These are phyloP conservation scores for Coregonus ussuriensis DNA, from an alignment of 2,797 vertebrate genomes.

Conservation along the genomic window DNA sequence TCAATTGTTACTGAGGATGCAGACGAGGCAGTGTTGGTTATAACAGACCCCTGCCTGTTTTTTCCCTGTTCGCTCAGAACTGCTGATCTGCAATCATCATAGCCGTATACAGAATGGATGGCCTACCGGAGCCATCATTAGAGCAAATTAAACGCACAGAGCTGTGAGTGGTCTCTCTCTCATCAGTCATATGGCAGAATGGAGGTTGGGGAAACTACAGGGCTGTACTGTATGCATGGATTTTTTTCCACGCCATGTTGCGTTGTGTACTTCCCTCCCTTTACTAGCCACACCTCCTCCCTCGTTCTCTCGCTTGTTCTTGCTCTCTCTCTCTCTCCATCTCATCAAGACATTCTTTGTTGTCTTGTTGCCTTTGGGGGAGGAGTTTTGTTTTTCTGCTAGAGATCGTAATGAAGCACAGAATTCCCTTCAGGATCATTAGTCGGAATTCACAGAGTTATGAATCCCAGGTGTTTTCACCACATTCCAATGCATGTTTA, in stretches of 20 bases:
- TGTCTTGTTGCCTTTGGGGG: slow-evolving; percentile 22
- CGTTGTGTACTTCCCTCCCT: not conserved
- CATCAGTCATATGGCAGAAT: slow-evolving; percentile 23
- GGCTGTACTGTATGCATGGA: slow-evolving; percentile 42
- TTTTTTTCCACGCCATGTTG: not conserved
- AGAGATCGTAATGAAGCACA: slow-evolving; percentile 18
- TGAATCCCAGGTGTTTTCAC: slow-evolving; percentile 39
- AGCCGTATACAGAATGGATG: not conserved
- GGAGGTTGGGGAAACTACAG: slow-evolving; percentile 35
- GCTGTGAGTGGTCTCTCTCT: slow-evolving; percentile 42
- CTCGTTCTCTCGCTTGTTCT: slow-evolving; percentile 1
- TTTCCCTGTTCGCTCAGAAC: not conserved
- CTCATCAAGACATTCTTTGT: slow-evolving; percentile 36
- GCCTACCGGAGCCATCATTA: slow-evolving; percentile 54
- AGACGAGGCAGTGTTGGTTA: not conserved
- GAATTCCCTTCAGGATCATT: slow-evolving; percentile 45
- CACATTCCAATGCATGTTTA: slow-evolving; percentile 15
- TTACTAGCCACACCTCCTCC: not conserved
- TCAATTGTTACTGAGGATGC: slow-evolving; percentile 14
- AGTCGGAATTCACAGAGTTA: slow-evolving; percentile 4
- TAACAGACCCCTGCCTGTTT: slow-evolving; percentile 14
- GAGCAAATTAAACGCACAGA: slow-evolving; percentile 57
- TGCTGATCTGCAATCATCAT: not conserved
- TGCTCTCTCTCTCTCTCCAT: not conserved
- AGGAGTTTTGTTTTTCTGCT: slow-evolving; percentile 19